Conservation (phyloP, 2,113 vertebrate genomes). For the Murina feae region DNA sequence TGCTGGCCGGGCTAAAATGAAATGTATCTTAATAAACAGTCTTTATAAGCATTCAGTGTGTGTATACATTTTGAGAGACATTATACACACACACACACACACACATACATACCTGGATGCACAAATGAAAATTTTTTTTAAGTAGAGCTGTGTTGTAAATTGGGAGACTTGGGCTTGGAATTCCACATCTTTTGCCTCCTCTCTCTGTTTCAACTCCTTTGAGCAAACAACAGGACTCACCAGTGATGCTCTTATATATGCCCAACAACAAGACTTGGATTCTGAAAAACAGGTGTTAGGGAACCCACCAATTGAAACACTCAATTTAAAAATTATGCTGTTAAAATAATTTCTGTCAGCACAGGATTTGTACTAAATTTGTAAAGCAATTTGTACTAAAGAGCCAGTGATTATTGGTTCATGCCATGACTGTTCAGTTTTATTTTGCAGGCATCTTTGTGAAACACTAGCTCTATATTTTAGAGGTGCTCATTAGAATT, state of each 20-base stretch:
- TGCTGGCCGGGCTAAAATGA: too few species aligned
- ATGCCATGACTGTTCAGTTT: not conserved
- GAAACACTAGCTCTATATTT: not conserved
- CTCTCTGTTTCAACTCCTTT: not conserved
- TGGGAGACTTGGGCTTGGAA: not conserved
- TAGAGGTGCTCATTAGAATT: not conserved
- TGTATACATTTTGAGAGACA: too few species aligned
- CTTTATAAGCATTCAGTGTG: too few species aligned
- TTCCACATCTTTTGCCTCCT: too few species aligned
- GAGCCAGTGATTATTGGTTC: not conserved
- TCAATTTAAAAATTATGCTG: not conserved
- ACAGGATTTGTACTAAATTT: not conserved
- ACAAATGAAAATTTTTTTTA: not conserved
- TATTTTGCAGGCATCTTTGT: not conserved
- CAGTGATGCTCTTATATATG: not conserved
- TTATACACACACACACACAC: too few species aligned
- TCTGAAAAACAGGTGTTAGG: not conserved
- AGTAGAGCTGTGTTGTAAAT: too few species aligned
- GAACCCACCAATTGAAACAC: not conserved
- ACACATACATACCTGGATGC: not conserved
- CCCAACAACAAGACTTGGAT: not conserved
- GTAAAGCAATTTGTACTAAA: not conserved
- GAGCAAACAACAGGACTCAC: not conserved
- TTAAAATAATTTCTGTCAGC: not conserved
- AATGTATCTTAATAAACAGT: too few species aligned